A percentile compares a stretch with the other conserved stretches of the same genome.
These are phyloP conservation scores for Lasius platythorax DNA, from an alignment of 2,888 invertebrate genomes.

Conservation along the genomic window DNA sequence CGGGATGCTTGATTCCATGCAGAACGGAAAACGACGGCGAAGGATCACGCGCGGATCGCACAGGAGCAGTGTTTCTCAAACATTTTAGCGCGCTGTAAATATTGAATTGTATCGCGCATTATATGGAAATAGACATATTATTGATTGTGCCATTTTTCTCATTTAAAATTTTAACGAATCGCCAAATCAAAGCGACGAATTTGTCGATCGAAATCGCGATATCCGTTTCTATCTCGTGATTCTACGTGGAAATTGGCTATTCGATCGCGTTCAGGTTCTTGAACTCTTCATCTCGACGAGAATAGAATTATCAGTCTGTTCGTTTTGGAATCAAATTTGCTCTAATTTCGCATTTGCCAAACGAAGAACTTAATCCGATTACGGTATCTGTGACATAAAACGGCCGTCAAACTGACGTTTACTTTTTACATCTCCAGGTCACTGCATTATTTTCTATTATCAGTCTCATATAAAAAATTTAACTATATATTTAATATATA, in stretches of 20 bases:
- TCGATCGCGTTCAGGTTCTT: slow-evolving; percentile 67
- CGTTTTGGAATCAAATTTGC: slow-evolving; percentile 65
- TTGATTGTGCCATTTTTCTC: background rate
- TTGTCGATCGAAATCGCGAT: slow-evolving; percentile 18
- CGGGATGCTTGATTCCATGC: slow-evolving; percentile 37
- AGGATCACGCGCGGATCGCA: slow-evolving; percentile 26
- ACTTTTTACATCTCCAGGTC: slow-evolving; percentile 30
- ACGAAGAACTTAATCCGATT: slow-evolving; percentile 58
- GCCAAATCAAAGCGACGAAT: slow-evolving; percentile 1
- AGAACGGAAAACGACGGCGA: slow-evolving; percentile 34
- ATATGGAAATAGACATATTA: background rate
- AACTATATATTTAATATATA: background rate
- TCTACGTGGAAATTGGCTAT: background rate
- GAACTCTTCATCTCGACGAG: slow-evolving; percentile 75
- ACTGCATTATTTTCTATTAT: slow-evolving; percentile 5
- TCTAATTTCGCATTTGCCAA: slow-evolving; percentile 63
- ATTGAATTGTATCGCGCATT: slow-evolving; percentile 13
- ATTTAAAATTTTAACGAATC: slow-evolving; percentile 22
- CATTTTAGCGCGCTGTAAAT: background rate
- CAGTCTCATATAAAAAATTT: background rate
- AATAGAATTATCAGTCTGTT: slow-evolving; percentile 69
- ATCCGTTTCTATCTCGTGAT: slow-evolving; percentile 32
- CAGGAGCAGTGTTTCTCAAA: slow-evolving; percentile 39
- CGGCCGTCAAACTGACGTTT: slow-evolving; percentile 21
- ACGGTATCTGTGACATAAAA: slow-evolving; percentile 28